Evolutionary conservation across 2,113 vertebrate species (phyloP).

Genomic region (Triplophysa rosa): DNA sequence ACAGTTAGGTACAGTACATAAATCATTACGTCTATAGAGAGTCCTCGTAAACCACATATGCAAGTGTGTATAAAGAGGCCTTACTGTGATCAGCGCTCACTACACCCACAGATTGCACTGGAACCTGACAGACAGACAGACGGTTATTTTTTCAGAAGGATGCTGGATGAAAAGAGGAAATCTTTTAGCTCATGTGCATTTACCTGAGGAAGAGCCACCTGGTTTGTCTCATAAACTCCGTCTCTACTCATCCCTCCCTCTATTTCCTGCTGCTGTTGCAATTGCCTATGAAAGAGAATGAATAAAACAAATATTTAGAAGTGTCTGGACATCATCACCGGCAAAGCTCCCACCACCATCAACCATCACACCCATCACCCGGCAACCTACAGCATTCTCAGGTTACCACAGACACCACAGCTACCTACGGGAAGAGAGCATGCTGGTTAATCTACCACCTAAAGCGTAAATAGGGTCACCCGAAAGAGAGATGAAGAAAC

Average conservation of each 20-base stretch:
- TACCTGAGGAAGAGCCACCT: conserved; percentile 70
- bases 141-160: background rate
- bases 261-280: conserved; percentile 86
- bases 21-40: too few relatives aligned
- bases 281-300: conserved; percentile 62
- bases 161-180: background rate
- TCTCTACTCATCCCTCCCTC: conserved; percentile 83
- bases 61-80: conserved; percentile 44
- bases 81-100: conserved; percentile 81
- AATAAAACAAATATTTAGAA: background rate
- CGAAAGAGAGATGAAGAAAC: conserved; percentile 38
- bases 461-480: conserved; percentile 12
- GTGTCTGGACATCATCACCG: background rate
- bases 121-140: conserved; percentile 68
- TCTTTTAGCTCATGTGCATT: background rate
- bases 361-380: conserved; percentile 35
- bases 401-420: conserved; percentile 52
- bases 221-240: conserved; percentile 74
- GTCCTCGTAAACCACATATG: background rate
- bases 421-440: conserved; percentile 42
- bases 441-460: conserved; percentile 48
- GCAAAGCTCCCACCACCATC: conserved; percentile 40
- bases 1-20: too few relatives aligned
- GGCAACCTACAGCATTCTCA: conserved; percentile 13
- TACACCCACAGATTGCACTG: conserved; percentile 77